These are phyloP conservation scores for Aerospiza tachiro DNA, from an alignment of 2,797 vertebrate species.

Conservation along the genomic window DNA sequence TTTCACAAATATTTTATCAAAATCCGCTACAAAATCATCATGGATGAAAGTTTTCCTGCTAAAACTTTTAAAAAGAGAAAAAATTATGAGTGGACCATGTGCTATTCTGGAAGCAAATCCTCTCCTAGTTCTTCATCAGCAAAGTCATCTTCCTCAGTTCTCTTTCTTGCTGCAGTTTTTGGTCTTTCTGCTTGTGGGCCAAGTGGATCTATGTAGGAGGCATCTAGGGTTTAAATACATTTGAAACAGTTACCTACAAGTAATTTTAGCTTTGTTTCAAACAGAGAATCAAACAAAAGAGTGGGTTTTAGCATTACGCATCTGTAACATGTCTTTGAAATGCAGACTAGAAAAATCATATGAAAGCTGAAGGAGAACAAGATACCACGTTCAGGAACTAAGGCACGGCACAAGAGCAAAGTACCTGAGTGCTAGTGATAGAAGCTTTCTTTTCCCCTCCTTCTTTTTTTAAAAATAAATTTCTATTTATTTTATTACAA, in stretches of 20 bases:
- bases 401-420: neutral
- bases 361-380: neutral
- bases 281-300: neutral
- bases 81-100: neutral
- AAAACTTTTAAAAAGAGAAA: neutral
- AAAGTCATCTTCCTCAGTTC: constrained; percentile 89
- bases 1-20: constrained; percentile 6
- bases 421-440: neutral
- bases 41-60: neutral
- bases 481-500: neutral
- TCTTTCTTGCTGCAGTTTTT: constrained; percentile 90
- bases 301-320: neutral
- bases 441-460: rapidly evolving
- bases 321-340: neutral
- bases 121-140: constrained; percentile 94
- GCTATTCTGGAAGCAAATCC: constrained; percentile 91
- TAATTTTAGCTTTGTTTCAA: neutral
- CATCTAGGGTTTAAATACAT: constrained; percentile 79
- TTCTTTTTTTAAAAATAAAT: neutral
- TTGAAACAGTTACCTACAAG: neutral
- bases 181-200: constrained; percentile 93
- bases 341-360: neutral
- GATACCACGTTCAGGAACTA: neutral
- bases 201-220: constrained; percentile 90
- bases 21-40: neutral